Percentiles rank a stretch among this genome's conserved stretches.
Conservation (phyloP, 2,888 invertebrate genomes). For the Harpalus rufipes region DNA sequence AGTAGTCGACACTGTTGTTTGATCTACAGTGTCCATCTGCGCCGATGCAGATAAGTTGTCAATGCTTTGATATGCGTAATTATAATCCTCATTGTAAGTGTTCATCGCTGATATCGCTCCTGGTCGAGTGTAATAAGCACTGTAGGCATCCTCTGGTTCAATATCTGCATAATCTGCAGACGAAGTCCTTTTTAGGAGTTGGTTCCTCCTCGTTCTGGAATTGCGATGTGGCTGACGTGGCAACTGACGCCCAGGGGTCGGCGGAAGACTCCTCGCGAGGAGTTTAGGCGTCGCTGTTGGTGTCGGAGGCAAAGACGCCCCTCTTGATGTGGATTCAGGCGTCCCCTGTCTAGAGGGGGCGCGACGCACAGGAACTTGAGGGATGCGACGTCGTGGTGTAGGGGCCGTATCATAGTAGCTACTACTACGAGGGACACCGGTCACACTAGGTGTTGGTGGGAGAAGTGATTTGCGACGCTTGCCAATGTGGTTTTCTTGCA, state of each 20-base stretch:
- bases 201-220: slow-evolving; percentile 74
- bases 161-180: slow-evolving; percentile 67
- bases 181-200: slow-evolving; percentile 71
- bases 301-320: slow-evolving; percentile 77
- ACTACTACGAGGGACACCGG: slow-evolving; percentile 56
- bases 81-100: slow-evolving; percentile 84
- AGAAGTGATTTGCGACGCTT: slow-evolving; percentile 79
- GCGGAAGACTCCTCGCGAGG: slow-evolving; percentile 77
- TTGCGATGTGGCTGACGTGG: slow-evolving; percentile 76
- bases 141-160: slow-evolving; percentile 74
- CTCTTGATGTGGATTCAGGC: slow-evolving; percentile 74
- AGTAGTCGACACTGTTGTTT: background rate
- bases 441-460: slow-evolving; percentile 79
- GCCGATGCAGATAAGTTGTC: slow-evolving; percentile 79
- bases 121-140: slow-evolving; percentile 75
- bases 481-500: slow-evolving; percentile 80
- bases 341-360: slow-evolving; percentile 75
- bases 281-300: slow-evolving; percentile 76
- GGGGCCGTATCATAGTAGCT: slow-evolving; percentile 65
- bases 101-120: slow-evolving; percentile 75
- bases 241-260: slow-evolving; percentile 80
- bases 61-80: slow-evolving; percentile 85
- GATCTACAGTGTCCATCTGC: slow-evolving; percentile 60
- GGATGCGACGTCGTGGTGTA: slow-evolving; percentile 31
- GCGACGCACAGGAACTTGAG: slow-evolving; percentile 74